These are phyloP conservation scores for Vollenhovia emeryi DNA, from an alignment of 1,140 invertebrate genomes.

Conservation along the genomic window DNA sequence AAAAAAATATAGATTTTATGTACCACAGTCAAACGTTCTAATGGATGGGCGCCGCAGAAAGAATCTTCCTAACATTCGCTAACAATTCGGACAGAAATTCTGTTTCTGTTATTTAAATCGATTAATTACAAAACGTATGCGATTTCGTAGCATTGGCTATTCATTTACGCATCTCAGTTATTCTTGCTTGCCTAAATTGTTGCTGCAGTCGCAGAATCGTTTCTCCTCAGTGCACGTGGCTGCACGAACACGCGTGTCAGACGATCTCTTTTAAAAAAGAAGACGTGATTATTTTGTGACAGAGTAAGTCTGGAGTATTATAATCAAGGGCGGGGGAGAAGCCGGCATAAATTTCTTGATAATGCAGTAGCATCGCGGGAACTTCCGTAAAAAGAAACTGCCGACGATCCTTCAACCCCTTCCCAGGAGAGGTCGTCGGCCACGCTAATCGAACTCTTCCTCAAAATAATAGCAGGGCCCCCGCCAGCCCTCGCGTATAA, in stretches of 20 bases:
- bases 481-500: conserved; percentile 49
- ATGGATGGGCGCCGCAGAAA: too few relatives aligned
- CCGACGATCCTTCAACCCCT: conserved; percentile 48
- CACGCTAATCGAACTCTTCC: conserved; percentile 74
- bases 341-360: conserved; percentile 6
- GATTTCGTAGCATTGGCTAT: too few relatives aligned
- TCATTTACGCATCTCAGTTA: too few relatives aligned
- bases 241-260: not conserved
- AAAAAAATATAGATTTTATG: too few relatives aligned
- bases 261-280: not conserved
- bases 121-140: too few relatives aligned
- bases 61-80: too few relatives aligned
- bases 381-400: conserved; percentile 45
- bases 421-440: conserved; percentile 61
- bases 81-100: too few relatives aligned
- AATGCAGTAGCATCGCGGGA: conserved; percentile 15
- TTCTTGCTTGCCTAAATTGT: too few relatives aligned
- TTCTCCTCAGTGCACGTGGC: not conserved
- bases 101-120: too few relatives aligned
- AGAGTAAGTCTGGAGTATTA: not conserved
- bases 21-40: too few relatives aligned
- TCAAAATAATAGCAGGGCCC: conserved; percentile 71
- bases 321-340: not conserved
- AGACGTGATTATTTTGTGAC: not conserved
- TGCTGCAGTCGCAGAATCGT: too few relatives aligned